Percentiles rank a stretch among this genome's conserved stretches.
These are phyloP conservation scores for Magallana ariakensis DNA, from an alignment of 1,140 invertebrate genomes.

Conservation along the genomic window DNA sequence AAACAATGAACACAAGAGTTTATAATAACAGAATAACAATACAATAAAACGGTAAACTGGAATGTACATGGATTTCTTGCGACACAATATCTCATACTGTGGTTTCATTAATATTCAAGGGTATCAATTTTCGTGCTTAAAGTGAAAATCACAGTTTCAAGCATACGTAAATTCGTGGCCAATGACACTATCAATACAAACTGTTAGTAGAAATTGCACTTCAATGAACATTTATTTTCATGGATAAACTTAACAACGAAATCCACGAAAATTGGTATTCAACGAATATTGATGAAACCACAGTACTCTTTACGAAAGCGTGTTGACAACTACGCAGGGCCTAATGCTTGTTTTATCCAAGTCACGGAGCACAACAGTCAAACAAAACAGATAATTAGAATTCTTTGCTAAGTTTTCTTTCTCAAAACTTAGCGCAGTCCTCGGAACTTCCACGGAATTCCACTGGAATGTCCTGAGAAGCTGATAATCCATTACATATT, in stretches of 20 bases:
- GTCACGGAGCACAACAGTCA: constrained; percentile 6
- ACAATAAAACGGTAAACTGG: constrained; percentile 1
- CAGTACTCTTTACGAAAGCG: background rate
- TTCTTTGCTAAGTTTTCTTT: background rate
- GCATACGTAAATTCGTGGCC: too few relatives aligned
- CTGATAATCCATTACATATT: constrained; percentile 48
- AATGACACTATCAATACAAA: too few relatives aligned
- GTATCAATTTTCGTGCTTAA: too few relatives aligned
- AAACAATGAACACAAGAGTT: too few relatives aligned
- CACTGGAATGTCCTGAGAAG: constrained; percentile 32
- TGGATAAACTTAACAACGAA: too few relatives aligned
- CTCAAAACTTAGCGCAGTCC: constrained; percentile 24
- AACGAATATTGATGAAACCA: too few relatives aligned
- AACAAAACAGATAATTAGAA: constrained; percentile 39
- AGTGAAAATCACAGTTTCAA: too few relatives aligned
- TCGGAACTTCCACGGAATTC: background rate
- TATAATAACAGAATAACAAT: constrained; percentile 3
- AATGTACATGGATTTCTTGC: constrained; percentile 13
- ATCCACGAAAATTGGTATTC: too few relatives aligned
- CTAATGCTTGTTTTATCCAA: background rate
- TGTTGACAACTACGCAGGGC: constrained; percentile 36
- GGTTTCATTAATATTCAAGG: too few relatives aligned
- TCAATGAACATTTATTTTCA: too few relatives aligned
- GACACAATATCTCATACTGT: background rate
- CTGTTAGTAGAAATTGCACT: too few relatives aligned